Conservation (phyloP, 1,140 invertebrate genomes). For the Helicorthomorpha holstii region DNA sequence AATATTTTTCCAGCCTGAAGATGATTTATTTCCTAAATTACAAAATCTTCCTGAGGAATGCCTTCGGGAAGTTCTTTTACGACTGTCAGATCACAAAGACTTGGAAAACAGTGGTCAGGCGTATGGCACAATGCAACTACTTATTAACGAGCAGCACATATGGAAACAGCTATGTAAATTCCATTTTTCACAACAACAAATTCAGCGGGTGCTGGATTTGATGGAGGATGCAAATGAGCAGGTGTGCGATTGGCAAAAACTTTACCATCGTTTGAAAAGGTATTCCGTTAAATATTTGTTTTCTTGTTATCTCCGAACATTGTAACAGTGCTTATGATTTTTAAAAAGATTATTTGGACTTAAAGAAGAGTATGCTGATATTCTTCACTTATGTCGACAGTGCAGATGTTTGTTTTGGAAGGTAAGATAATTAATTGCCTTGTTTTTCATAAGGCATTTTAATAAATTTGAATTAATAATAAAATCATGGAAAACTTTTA, state of each 20-base stretch:
- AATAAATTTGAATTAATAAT: too few species aligned
- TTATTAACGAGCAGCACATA: slow-evolving; percentile 72
- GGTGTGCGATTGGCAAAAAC: slow-evolving; percentile 43
- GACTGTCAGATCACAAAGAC: slow-evolving; percentile 80
- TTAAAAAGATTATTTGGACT: slow-evolving; percentile 62
- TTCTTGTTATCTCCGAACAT: too few species aligned
- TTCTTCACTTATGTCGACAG: slow-evolving; percentile 79
- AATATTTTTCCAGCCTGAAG: slow-evolving; percentile 42
- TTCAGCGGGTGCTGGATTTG: slow-evolving; percentile 41
- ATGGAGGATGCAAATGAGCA: slow-evolving; percentile 14
- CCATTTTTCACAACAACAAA: slow-evolving; percentile 77
- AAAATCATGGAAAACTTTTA: too few species aligned
- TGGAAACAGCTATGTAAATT: slow-evolving; percentile 82
- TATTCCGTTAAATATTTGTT: slow-evolving; percentile 19
- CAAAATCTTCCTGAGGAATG: slow-evolving; percentile 85
- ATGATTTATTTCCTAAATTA: slow-evolving; percentile 63
- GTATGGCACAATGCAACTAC: slow-evolving; percentile 49
- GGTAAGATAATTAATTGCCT: slow-evolving; percentile 16
- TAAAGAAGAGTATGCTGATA: slow-evolving; percentile 86
- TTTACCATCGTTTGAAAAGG: slow-evolving; percentile 55
- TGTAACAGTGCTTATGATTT: too few species aligned
- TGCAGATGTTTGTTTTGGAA: slow-evolving; percentile 96
- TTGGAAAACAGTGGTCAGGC: slow-evolving; percentile 54
- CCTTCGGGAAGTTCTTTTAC: slow-evolving; percentile 70
- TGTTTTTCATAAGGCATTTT: not conserved